Conservation (phyloP, 2,113 vertebrate genomes). For the Pao palembangensis region DNA sequence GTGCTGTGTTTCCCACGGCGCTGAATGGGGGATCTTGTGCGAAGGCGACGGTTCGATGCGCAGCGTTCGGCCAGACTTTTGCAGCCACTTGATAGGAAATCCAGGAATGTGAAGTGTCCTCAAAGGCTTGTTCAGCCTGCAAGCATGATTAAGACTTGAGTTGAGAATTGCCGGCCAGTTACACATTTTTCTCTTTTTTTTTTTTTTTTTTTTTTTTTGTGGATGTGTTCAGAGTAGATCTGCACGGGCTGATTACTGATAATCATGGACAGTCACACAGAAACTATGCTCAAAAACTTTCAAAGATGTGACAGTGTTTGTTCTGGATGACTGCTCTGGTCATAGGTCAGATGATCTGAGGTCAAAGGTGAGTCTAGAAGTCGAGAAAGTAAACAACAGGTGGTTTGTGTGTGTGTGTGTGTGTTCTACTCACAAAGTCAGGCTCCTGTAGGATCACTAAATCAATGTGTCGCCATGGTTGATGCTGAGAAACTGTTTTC, state of each 20-base stretch:
- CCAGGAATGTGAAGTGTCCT: slow-evolving; percentile 49
- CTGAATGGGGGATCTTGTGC: slow-evolving; percentile 11
- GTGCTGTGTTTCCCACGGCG: slow-evolving; percentile 30
- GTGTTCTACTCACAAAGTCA: slow-evolving; percentile 5
- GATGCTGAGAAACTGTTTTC: too few species aligned
- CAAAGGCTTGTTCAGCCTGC: slow-evolving; percentile 9
- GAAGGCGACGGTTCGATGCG: slow-evolving; percentile 39
- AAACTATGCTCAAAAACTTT: slow-evolving; percentile 1
- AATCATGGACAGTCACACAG: neutral
- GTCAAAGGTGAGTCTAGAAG: slow-evolving; percentile 34
- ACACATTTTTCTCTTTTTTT: neutral
- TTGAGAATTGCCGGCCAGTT: slow-evolving; percentile 16
- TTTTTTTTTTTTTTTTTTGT: neutral
- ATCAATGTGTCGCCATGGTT: slow-evolving; percentile 28
- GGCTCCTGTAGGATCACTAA: slow-evolving; percentile 28
- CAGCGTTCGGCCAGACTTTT: slow-evolving; percentile 26
- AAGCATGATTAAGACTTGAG: slow-evolving; percentile 14
- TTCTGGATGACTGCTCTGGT: slow-evolving; percentile 15
- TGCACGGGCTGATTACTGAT: too few species aligned
- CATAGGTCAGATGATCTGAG: slow-evolving; percentile 23
- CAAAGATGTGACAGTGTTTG: slow-evolving; percentile 46
- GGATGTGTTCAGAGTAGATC: neutral
- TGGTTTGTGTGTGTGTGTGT: neutral
- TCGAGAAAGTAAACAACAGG: slow-evolving; percentile 42
- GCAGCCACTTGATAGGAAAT: slow-evolving; percentile 29